Conservation (phyloP, 2,797 vertebrate genomes). For the Alcedo quadribrachys region DNA sequence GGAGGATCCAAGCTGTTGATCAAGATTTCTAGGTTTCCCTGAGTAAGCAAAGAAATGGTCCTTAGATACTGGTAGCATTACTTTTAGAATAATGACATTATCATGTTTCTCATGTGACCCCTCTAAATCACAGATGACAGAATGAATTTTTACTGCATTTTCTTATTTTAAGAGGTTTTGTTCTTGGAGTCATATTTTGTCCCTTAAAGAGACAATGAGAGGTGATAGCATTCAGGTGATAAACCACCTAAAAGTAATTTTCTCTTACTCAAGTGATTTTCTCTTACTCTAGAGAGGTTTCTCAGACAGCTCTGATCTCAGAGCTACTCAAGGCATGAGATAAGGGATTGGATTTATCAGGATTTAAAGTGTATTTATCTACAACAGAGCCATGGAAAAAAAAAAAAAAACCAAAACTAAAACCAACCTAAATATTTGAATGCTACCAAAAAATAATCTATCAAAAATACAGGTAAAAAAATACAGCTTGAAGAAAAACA, state of each 20-base stretch:
- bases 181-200: not conserved
- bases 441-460: not conserved
- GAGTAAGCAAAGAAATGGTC: not conserved
- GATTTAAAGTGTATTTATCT: not conserved
- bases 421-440: not conserved
- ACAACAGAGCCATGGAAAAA: not conserved
- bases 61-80: not conserved
- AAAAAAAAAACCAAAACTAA: not conserved
- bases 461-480: fast-evolving
- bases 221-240: not conserved
- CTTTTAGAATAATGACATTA: not conserved
- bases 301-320: not conserved
- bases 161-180: not conserved
- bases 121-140: constrained; percentile 1
- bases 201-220: not conserved
- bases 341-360: not conserved
- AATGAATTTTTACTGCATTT: not conserved
- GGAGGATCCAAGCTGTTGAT: not conserved
- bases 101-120: not conserved
- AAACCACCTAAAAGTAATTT: constrained; percentile 13
- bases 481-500: not conserved
- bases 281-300: not conserved
- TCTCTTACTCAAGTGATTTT: not conserved
- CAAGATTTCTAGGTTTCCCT: not conserved
- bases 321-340: not conserved